phyloP scores from a whole-genome alignment of 1,140 invertebrate species.

The Holotrichia oblita region DNA sequence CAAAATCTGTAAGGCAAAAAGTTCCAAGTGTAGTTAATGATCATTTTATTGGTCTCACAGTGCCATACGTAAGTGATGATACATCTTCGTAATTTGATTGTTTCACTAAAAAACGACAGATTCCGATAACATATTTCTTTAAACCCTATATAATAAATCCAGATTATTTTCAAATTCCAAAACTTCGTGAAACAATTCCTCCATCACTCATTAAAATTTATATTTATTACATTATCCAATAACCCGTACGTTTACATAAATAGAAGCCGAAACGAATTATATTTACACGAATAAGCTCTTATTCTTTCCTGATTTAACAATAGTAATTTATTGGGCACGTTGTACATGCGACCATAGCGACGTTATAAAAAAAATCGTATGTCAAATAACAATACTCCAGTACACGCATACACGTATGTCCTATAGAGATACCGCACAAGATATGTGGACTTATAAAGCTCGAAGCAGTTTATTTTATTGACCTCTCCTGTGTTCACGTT shows the following conservation, averaged over 20 bases:
- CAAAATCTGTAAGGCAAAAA: too few species aligned
- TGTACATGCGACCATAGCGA: neutral
- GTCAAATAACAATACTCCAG: slow-evolving; percentile 3
- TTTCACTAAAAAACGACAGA: too few species aligned
- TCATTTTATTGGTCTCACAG: too few species aligned
- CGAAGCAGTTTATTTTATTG: slow-evolving; percentile 28
- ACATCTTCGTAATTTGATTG: too few species aligned
- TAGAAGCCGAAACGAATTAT: neutral
- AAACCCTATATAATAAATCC: too few species aligned
- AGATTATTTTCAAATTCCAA: too few species aligned
- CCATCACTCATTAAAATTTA: too few species aligned
- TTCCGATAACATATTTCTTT: too few species aligned
- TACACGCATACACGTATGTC: slow-evolving; percentile 15
- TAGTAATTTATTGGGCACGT: slow-evolving; percentile 22
- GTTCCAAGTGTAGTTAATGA: too few species aligned
- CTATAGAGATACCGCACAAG: neutral
- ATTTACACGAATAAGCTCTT: neutral
- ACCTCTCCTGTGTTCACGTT: slow-evolving; percentile 23
- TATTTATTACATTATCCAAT: too few species aligned
- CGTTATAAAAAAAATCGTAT: slow-evolving; percentile 27
- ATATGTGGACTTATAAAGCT: neutral
- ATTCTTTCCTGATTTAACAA: neutral
- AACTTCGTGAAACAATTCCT: too few species aligned
- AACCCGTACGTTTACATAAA: neutral
- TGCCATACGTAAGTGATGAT: too few species aligned